Base-by-base conservation (phyloP, 1,140 invertebrate genomes). In the Stegodyphus mimosarum region DNA sequence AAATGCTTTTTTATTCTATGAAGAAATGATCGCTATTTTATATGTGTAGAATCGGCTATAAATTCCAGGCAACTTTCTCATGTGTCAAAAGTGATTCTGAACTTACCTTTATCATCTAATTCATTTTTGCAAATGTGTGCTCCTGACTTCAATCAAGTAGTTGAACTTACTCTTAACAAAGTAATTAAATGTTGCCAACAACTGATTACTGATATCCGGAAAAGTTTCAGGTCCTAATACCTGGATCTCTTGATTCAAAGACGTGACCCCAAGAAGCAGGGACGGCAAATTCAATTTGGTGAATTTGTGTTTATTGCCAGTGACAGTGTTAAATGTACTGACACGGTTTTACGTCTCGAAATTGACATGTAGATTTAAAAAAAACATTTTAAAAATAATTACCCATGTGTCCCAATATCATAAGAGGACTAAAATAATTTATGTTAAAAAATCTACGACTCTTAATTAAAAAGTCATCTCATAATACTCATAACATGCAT, bases 191-290 rank as follows among this genome's bases (percentile, higher is more conserved):
- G 63, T 17, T 17, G 53, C 11, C 53, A 69, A 6, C 9, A 69
- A 10, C 17, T 76, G 1, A 76, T 76, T 6, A 49, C 55, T 60
- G 60, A 76, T 76, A 33, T 76, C 11, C 52, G 74, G 10, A 64
- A 60, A 63, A 76, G 53, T 49, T 76, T 76, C 48, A 60, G 74
- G 13, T 76, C 60, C 9, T 53, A 76, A 49, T 76, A 76, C 63
- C 63, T 76, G 49, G 60, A 48, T 33, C 6, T 76, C 10, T 49
- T 49, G n/a, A 63, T 76, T 63, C 53, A 63, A 60, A 60, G 55
- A 60, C 6, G 15, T 76, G 53, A 76, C 10, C 11, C 5, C 11
- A 76, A 64, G 18, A 76, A 63, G 53, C 60, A 33, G 17, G 15
- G 49, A 33, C 6, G 18, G 11, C 5, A 76, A 60, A 64, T 76